Base-by-base conservation (phyloP, 2,888 invertebrate species). In the Psylliodes chrysocephalus region DNA sequence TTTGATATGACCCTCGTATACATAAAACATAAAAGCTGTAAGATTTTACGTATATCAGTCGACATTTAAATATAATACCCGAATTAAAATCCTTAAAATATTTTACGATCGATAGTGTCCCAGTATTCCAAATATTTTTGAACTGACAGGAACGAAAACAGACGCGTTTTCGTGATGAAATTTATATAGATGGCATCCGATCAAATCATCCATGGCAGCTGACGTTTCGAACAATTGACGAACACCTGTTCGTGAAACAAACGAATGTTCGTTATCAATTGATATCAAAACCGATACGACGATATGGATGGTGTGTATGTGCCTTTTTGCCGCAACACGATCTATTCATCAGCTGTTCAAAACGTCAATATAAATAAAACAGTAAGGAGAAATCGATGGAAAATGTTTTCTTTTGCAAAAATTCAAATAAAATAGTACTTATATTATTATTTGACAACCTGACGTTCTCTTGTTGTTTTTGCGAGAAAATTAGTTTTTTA, bases 181-280 rank as follows among this genome's bases (percentile, higher is more conserved):
- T 66, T 60, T 53, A 53, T 63, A 63, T 60, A 46, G 57, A 59
- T 59, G 60, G 56, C 64, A 60, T 60, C 60, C 55, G 64, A 67
- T 64, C 67, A 60, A 51, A 60, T 63, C 52, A 65, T 46, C 63
- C 60, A 61, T 64, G 67, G 59, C 70, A 68, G 66, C 63, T 70
- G 70, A 68, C 66, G 64, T 64, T 63, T 54, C 62, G 57, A 62
- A 70, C 66, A 68, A 70, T 70, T 67, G 68, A 68, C 65, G 63
- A 63, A 68, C 70, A 70, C 70, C 70, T 70, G 70, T 68, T 70
- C 56, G 55, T 70, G 70, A 69, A 63, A 62, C 62, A 60, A 59
- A 60, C 62, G 53, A 49, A 55, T 52, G 52, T 47, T 15, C 49
- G 60, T 49, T 60, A 64, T 63, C 67, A 64, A 67, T 67, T 64